phyloP scores from a whole-genome alignment of 2,888 invertebrate species.

The Aphodius sticticus region DNA sequence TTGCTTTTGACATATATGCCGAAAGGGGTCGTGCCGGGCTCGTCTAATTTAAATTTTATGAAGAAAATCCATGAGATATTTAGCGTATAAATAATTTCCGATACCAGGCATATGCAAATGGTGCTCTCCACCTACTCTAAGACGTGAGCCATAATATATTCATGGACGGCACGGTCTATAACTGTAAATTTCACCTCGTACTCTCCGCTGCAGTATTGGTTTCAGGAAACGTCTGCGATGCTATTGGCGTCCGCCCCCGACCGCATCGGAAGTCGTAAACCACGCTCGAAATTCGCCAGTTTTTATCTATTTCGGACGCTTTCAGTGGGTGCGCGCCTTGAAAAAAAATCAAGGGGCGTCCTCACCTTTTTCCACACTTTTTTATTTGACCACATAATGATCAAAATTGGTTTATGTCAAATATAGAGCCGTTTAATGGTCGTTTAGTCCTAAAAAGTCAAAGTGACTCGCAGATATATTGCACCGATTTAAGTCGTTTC shows the following conservation, averaged over 20 bases:
- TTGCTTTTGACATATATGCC: not conserved
- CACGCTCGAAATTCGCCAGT: not conserved
- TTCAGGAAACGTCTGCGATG: slow-evolving; percentile 20
- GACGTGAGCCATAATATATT: slow-evolving; percentile 23
- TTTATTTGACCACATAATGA: no score
- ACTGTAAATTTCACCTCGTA: slow-evolving; percentile 23
- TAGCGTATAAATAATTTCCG: slow-evolving; percentile 35
- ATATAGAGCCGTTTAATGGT: no score
- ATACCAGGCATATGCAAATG: slow-evolving; percentile 24
- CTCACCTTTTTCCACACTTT: not conserved
- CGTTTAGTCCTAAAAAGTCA: no score
- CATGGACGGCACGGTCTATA: slow-evolving; percentile 22
- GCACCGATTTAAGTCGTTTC: no score
- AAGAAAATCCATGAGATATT: slow-evolving; percentile 34
- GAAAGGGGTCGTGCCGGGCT: not conserved
- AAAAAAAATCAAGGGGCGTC: not conserved
- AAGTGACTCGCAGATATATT: no score
- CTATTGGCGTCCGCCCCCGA: slow-evolving; percentile 9
- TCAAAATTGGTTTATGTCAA: no score
- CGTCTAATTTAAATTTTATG: slow-evolving; percentile 36
- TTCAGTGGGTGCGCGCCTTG: not conserved
- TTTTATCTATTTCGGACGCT: not conserved
- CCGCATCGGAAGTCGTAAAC: slow-evolving; percentile 21
- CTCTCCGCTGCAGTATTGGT: slow-evolving; percentile 20
- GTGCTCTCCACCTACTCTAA: slow-evolving; percentile 20